Base-by-base conservation (phyloP, 2,797 vertebrate genomes). In the Xenopus petersii region DNA sequence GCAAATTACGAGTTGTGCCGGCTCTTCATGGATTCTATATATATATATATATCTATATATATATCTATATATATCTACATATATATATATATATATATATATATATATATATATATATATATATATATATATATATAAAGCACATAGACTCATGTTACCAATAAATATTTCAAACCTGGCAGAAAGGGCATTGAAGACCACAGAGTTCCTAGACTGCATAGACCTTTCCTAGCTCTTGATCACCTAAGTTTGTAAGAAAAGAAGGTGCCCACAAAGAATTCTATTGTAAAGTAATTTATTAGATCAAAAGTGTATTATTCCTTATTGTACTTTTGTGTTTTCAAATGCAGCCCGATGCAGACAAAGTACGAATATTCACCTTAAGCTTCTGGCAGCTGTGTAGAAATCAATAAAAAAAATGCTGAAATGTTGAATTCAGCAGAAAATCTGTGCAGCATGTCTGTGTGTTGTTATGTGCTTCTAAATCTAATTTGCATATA, bases 401-500 rank as follows among this genome's bases (percentile, higher is more conserved):
- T 73, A 69, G 76, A 48, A 78, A 64, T 73, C 48, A 78, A 30
- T 30, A 30, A 30, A 30, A 69, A 78, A 70, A 48, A 51, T 67
- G 64, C 49, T 66, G 47, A 79, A 79, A 79, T 79, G 71, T 79
- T 70, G 75, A 67, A 26, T 60, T 59, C 58, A 59, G 58, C 58
- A 60, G 21, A 9, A 60, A 60, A 24, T 60, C 21, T 54, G 56
- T 65, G 66, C 56, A 61, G 62, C 55, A 46, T 17, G 36, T 64
- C 62, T 64, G 46, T 47, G 15, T 54, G 54, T 70, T 79, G 42
- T 61, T 74, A 74, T 70, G 77, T 67, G 49, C 64, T 65, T 70
- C 64, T 55, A 70, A 51, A 70, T 70, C 77, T 74, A 49, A 79
- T 79, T 79, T 79, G 71, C 77, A 79, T 79, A 74, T 79, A 79